phyloP scores from a whole-genome alignment of 2,797 vertebrate species.

The Monodelphis domestica region DNA sequence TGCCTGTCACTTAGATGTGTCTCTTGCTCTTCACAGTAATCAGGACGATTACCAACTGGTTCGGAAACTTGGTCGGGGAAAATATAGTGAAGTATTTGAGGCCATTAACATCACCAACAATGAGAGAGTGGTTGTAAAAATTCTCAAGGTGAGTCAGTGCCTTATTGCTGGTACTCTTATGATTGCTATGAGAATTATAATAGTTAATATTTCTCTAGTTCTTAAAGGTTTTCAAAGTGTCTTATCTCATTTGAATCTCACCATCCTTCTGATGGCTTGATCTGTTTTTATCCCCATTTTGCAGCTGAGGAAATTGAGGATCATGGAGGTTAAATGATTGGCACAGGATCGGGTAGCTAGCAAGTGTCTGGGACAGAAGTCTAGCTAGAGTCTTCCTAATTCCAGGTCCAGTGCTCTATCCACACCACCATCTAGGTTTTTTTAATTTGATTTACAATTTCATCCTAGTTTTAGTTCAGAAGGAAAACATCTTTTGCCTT shows the following conservation, averaged over 20 bases:
- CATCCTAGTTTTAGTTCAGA: neutral
- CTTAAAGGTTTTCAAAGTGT: neutral
- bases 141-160: slow-evolving; percentile 93
- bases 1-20: slow-evolving; percentile 52
- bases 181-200: neutral
- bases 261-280: neutral
- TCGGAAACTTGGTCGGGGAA: slow-evolving; percentile 96
- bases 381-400: neutral
- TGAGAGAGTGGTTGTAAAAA: slow-evolving; percentile 98
- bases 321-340: neutral
- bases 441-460: neutral
- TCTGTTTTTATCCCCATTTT: neutral
- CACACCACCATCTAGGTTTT: neutral
- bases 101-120: slow-evolving; percentile 99
- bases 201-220: neutral
- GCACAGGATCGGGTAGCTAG: neutral
- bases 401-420: slow-evolving; percentile 7
- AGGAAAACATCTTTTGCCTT: neutral
- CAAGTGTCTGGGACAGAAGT: neutral
- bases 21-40: slow-evolving; percentile 88
- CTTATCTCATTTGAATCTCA: neutral
- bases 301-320: neutral
- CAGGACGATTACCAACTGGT: slow-evolving; percentile 99
- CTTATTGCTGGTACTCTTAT: slow-evolving; percentile 11
- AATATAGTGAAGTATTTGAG: slow-evolving; percentile 99